Conservation (phyloP, 2,113 vertebrate genomes). For the Dicentrarchus labrax region DNA sequence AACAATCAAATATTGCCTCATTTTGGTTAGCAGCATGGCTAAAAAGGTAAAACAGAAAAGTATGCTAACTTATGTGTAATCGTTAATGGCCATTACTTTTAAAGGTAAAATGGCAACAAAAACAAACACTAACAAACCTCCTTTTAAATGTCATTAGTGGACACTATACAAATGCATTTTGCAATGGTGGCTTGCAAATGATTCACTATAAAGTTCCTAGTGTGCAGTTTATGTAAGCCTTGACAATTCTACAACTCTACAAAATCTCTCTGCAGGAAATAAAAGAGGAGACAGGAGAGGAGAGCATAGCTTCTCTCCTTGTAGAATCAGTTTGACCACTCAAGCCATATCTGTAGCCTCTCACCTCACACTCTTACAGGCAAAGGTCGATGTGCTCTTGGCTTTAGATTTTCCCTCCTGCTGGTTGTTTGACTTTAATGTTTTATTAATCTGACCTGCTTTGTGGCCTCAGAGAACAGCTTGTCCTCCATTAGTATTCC, state of each 20-base stretch:
- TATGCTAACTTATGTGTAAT: no score
- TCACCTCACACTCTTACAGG: constrained; percentile 4
- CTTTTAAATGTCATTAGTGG: not conserved
- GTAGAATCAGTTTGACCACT: not conserved
- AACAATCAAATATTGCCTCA: no score
- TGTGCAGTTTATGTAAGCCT: not conserved
- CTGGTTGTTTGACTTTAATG: constrained; percentile 34
- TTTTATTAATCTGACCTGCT: constrained; percentile 42
- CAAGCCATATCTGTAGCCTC: constrained; percentile 7
- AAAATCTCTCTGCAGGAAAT: not conserved
- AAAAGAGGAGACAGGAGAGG: not conserved
- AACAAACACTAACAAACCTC: not conserved
- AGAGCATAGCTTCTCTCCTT: not conserved
- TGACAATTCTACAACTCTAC: not conserved
- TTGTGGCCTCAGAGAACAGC: constrained; percentile 16
- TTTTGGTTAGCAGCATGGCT: no score
- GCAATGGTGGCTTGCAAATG: not conserved
- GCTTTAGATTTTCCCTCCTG: not conserved
- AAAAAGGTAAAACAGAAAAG: no score
- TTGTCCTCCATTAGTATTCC: not conserved
- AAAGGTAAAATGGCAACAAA: not conserved
- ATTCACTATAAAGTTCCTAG: not conserved
- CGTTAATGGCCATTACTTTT: not conserved
- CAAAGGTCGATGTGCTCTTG: not conserved
- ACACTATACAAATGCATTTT: not conserved